Percentiles rank a stretch among this genome's conserved stretches.
phyloP scores from a whole-genome alignment of 2,888 invertebrate genomes.

The Spodoptera picta region DNA sequence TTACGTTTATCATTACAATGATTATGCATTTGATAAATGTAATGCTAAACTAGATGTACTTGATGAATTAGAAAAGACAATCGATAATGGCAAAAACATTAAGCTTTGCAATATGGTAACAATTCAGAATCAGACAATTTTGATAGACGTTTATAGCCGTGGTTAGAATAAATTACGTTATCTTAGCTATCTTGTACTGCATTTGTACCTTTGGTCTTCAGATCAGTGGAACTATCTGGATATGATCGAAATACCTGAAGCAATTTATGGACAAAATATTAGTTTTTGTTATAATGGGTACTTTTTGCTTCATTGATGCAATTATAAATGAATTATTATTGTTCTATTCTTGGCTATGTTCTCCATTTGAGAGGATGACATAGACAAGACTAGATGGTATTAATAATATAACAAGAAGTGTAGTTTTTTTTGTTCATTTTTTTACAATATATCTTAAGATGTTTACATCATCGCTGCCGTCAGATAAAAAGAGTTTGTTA shows the following conservation, averaged over 20 bases:
- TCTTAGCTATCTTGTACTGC: constrained; percentile 15
- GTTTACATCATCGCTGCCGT: constrained; percentile 36
- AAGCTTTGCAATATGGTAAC: constrained; percentile 8
- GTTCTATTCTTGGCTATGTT: constrained; percentile 20
- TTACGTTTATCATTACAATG: constrained; percentile 32
- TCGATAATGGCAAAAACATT: constrained; percentile 5
- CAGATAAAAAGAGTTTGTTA: constrained; percentile 17
- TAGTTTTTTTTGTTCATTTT: constrained; percentile 22
- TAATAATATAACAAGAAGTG: not conserved
- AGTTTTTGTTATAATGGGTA: too few relatives aligned
- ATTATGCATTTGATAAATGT: constrained; percentile 7
- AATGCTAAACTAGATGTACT: constrained; percentile 15
- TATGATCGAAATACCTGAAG: too few relatives aligned
- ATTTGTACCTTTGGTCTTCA: constrained; percentile 25
- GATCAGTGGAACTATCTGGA: constrained; percentile 1
- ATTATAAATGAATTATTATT: constrained; percentile 39
- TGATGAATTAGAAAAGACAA: constrained; percentile 9
- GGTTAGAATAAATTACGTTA: constrained; percentile 30
- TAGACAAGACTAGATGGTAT: constrained; percentile 7
- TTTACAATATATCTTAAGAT: constrained; percentile 23
- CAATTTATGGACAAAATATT: too few relatives aligned
- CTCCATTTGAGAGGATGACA: constrained; percentile 18
- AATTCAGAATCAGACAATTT: constrained; percentile 21
- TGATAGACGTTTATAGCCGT: constrained; percentile 13
- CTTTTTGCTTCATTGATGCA: constrained; percentile 2